Evolutionary conservation across 1,140 invertebrate genomes (phyloP), one percentile per base, ranked within the genome.

Genomic region (Pseudomyrmex cubaensis): DNA sequence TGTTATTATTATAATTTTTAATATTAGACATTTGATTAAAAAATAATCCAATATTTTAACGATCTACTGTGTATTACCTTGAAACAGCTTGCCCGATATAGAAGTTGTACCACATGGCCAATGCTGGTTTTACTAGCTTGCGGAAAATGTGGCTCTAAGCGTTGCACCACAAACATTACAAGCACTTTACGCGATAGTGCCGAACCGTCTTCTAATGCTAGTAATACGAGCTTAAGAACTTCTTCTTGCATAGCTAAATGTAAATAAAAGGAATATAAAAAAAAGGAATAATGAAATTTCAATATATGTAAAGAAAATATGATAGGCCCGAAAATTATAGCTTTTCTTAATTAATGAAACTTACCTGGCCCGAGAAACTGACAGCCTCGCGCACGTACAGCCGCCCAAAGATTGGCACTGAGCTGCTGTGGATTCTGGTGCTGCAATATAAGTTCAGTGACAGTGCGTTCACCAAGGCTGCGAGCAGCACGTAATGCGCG

Each of bases 61-160:
- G 2, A 17, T 44, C 2, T 1, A 63, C 20, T 61, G 2, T 22
- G 35, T 5, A 56, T 87, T 94, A 98, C 98, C 95, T 99, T 99
- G 93, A 99, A 99, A 95, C 99, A 99, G 74, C 98, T 99, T 59
- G 99, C 99, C 89, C 99, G 96, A 92, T 99, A 99, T 0, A 99
- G 95, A 15, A 99, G 95, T 93, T 99, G 99, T 22, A 99, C 99
- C 50, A 99, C 99, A 95, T 99, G 99, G 2, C 99, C 99, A 91
- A 99, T 99, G 91, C 98, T 99, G 8, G 99, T 99, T 95, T 99
- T 99, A 5, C 98, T 99, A 62, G 99, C 98, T 95, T 99, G 99
- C 4, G 99, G 98, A 95, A 99, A 99, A 93, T 99, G 98, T 54
- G 98, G 97, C 93, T 98, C 97, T 76, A 99, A 95, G 91, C 98